Base-by-base conservation (phyloP, 2,797 vertebrate genomes). In the Lacerta agilis region DNA sequence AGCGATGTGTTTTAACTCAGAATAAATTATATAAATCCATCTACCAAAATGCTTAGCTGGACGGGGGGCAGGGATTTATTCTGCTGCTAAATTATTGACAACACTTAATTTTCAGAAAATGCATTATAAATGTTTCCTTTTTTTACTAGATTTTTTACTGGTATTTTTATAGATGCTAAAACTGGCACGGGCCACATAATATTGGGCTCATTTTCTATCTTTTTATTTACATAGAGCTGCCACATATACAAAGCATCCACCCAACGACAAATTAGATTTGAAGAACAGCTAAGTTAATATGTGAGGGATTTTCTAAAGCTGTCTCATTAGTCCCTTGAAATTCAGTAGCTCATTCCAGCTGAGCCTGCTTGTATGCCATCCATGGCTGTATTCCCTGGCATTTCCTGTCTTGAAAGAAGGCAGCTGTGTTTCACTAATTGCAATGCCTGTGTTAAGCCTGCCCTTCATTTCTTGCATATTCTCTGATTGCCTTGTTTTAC, bases 381-480 rank as follows among this genome's bases (percentile, higher is more conserved):
- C 0, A 0, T 75, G 36, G 27, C 27, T 38, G 17, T 11, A 75
- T 36, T 25, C 43, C 13, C 29, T 0, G 0, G 17, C 20, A 75
- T 36, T 25, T 55, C 13, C 33, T 0, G 0, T 66, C 66, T 38
- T 36, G 18, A 2, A 0, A 13, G 79, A 43, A 82, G 17, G 33
- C 25, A 88, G 5, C 82, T 86, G 15, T 45, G 27, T 82, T 86
- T 87, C 9, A 45, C 18, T n/a, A 2, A 45, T 75, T 25, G 0
- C 23, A 38, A 33, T 49, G 45, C 27, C 43, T 0, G 0, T 67
- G 3, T 67, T 89, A 72, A 80, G 0, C 0, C 6, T 85, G 89
- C 86, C 17, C 6, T 64, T 87, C 20, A 67, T 85, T 66, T 85
- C 38, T 75, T 85, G 71, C 71, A 64, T 45, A 77, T 85, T 85